Conservation (phyloP, 2,797 vertebrate species). For the Borostomias antarcticus region DNA sequence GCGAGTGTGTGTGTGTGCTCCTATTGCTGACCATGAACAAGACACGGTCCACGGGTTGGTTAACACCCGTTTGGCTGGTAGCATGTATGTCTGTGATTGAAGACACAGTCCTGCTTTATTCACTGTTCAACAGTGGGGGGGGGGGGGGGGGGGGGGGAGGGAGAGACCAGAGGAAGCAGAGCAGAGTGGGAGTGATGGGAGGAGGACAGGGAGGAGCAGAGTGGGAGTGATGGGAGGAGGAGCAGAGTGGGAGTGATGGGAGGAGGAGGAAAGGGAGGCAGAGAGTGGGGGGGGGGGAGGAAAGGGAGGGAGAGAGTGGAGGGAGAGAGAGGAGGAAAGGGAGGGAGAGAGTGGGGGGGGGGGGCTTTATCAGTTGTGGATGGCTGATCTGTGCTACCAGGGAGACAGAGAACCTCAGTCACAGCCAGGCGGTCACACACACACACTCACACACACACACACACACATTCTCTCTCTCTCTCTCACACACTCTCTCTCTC, state of each 20-base stretch:
- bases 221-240: neutral
- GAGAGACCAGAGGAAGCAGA: neutral
- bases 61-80: slow-evolving; percentile 26
- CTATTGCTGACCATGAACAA: slow-evolving; percentile 19
- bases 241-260: neutral
- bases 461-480: too few species aligned
- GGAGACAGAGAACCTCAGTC: slow-evolving; percentile 13
- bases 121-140: slow-evolving; percentile 23
- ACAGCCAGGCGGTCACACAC: slow-evolving; percentile 24
- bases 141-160: neutral
- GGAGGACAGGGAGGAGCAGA: too few species aligned
- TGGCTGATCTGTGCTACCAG: slow-evolving; percentile 17
- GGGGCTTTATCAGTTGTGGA: slow-evolving; percentile 16
- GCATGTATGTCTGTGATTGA: slow-evolving; percentile 28
- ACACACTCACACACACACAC: too few species aligned
- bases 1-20: slow-evolving; percentile 6
- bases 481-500: too few species aligned
- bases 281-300: neutral
- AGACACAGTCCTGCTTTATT: slow-evolving; percentile 29
- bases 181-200: neutral
- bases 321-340: neutral
- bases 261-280: neutral
- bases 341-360: neutral
- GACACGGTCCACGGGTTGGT: slow-evolving; percentile 11
- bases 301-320: too few species aligned